phyloP scores from a whole-genome alignment of 1,140 invertebrate species.

The Theocolax elegans region DNA sequence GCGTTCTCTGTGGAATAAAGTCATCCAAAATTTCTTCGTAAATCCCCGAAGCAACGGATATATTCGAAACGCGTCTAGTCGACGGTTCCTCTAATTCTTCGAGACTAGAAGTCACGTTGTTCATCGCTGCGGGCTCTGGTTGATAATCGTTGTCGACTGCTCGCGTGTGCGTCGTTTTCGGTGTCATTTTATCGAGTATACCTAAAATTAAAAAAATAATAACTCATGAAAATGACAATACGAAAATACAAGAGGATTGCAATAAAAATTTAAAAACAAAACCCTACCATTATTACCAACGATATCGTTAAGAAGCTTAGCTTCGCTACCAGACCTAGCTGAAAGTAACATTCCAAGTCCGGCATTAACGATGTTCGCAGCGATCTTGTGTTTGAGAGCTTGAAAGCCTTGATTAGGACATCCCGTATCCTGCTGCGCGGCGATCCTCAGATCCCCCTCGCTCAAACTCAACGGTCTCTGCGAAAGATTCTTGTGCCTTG shows the following conservation, averaged over 20 bases:
- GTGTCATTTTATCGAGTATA: constrained; percentile 20
- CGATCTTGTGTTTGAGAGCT: constrained; percentile 52
- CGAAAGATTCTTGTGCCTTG: constrained; percentile 49
- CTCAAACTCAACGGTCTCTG: constrained; percentile 66
- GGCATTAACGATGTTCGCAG: constrained; percentile 56
- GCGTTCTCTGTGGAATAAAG: constrained; percentile 29
- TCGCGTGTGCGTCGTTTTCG: constrained; percentile 24
- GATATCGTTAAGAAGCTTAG: constrained; percentile 48
- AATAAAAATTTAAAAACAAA: neutral
- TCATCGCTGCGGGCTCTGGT: constrained; percentile 40
- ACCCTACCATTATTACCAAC: constrained; percentile 36
- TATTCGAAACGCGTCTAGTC: constrained; percentile 62
- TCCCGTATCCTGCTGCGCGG: constrained; percentile 38
- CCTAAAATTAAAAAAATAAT: no score
- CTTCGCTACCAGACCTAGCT: constrained; percentile 52
- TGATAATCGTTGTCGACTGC: constrained; percentile 58
- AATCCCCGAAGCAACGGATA: constrained; percentile 68
- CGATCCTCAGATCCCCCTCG: constrained; percentile 65
- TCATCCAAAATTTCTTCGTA: constrained; percentile 68
- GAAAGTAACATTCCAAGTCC: constrained; percentile 56
- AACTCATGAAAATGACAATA: no score
- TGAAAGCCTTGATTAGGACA: constrained; percentile 47
- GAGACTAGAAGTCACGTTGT: constrained; percentile 42
- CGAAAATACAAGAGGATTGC: neutral
- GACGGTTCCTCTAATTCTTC: constrained; percentile 51